Base-by-base conservation (phyloP, 2,797 vertebrate species). In the Falco cherrug region DNA sequence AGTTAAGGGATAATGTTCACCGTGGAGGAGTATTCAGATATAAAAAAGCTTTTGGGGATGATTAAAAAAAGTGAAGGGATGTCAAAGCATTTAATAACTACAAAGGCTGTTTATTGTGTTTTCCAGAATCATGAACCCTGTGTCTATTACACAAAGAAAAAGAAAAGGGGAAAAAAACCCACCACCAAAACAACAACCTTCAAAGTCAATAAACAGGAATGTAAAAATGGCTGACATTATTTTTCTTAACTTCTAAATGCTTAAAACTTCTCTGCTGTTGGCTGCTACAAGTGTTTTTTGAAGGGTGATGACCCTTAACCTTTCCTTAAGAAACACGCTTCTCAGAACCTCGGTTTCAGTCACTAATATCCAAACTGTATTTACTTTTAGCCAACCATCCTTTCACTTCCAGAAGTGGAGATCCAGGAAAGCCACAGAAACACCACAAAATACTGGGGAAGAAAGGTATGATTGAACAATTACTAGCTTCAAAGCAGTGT, bases 1-100 rank as follows among this genome's bases (percentile, higher is more conserved):
- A 87, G 60, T 92, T 85, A 95, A 87, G 20, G 21, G 37, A 77
- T 84, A 88, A 90, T 90, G 6, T 68, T 89, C 48, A 84, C 16
- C 2, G 1, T n/a, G 29, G 54, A 92, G 45, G 28, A 91, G 11
- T 64, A 83, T 51, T 79, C 45, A 80, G 78, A 24, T 53, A 61
- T 78, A 88, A 64, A 94, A 95, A 31, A 81, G 22, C 15, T 85
- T 43, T 79, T 51, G 26, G 2, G 10, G 8, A 59, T 90, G 7
- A 93, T 84, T 78, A 3, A 19, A 73, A 93, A 78, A 54, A 51
- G 8, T 20, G 11, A 79, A 56, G 13, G 5, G 6, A 67, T 87
- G 50, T 11, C 54, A 85, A 86, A 11, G 4, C 33, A 69, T 60
- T 89, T 85, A 80, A 56, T 56, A 95, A 83, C 22, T 33, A 80